phyloP scores from a whole-genome alignment of 2,888 invertebrate genomes.

The Troides helena region DNA sequence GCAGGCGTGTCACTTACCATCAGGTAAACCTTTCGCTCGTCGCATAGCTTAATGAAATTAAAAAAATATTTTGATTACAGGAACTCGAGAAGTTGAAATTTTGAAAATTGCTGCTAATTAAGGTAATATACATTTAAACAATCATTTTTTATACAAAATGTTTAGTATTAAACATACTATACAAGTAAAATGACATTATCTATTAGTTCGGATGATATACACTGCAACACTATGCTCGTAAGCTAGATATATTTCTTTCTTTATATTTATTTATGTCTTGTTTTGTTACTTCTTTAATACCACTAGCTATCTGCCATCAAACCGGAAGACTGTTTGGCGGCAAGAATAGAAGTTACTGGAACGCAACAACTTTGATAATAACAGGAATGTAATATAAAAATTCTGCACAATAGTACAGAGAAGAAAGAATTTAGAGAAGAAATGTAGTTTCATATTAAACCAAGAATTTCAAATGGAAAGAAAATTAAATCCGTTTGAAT shows the following conservation, averaged over 20 bases:
- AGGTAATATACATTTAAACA: constrained; percentile 10
- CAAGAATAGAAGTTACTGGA: too few relatives aligned
- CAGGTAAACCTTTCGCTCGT: too few relatives aligned
- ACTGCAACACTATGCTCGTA: too few relatives aligned
- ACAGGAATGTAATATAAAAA: background rate
- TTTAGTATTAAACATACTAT: background rate
- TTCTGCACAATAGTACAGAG: background rate
- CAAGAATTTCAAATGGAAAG: constrained; percentile 1
- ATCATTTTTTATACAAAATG: background rate
- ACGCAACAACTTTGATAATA: background rate
- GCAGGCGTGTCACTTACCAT: too few relatives aligned
- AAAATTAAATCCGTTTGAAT: constrained; percentile 1
- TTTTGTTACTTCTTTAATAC: too few relatives aligned
- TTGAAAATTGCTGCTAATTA: constrained; percentile 2
- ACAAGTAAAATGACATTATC: too few relatives aligned
- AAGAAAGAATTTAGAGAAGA: background rate
- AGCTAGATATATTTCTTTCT: too few relatives aligned
- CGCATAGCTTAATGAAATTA: too few relatives aligned
- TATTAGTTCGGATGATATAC: too few relatives aligned
- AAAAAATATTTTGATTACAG: constrained; percentile 4
- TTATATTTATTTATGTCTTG: too few relatives aligned
- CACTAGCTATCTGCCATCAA: too few relatives aligned
- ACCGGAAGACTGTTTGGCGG: too few relatives aligned
- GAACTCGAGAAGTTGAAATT: constrained; percentile 13
- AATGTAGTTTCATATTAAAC: background rate